Conservation (phyloP, 2,113 vertebrate species). For the Brevimyrus niger region DNA sequence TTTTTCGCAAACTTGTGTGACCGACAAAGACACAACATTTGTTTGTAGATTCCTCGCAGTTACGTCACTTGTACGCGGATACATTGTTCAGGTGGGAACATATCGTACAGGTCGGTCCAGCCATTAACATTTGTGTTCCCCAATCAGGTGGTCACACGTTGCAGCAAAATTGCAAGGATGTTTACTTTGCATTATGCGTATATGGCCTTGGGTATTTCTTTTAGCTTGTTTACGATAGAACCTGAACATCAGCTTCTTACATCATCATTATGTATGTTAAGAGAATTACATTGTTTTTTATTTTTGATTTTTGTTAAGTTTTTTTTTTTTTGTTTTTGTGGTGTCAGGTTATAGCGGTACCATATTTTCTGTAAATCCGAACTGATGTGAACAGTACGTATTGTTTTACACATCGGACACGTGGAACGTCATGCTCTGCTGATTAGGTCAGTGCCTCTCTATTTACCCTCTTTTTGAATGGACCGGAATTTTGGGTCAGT, state of each 20-base stretch:
- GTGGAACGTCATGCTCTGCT: neutral
- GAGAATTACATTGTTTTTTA: neutral
- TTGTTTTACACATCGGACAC: neutral
- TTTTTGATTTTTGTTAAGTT: neutral
- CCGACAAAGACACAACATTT: neutral
- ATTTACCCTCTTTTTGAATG: neutral
- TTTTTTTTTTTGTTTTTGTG: neutral
- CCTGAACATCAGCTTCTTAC: neutral
- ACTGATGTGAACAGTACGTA: neutral
- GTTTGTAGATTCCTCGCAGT: neutral
- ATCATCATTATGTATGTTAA: neutral
- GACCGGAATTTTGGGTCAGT: neutral
- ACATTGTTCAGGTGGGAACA: neutral
- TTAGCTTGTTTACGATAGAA: neutral
- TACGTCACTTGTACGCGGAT: neutral
- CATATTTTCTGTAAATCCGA: neutral
- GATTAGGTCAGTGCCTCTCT: neutral
- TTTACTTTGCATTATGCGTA: neutral
- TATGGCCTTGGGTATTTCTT: neutral
- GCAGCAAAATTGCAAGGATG: neutral
- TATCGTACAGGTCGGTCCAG: neutral
- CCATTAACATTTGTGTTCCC: neutral
- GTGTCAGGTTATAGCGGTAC: neutral
- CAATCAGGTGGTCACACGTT: neutral
- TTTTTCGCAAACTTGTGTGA: neutral